These are phyloP conservation scores for Rhodinocichla rosea DNA, from an alignment of 2,113 vertebrate genomes.

Conservation along the genomic window DNA sequence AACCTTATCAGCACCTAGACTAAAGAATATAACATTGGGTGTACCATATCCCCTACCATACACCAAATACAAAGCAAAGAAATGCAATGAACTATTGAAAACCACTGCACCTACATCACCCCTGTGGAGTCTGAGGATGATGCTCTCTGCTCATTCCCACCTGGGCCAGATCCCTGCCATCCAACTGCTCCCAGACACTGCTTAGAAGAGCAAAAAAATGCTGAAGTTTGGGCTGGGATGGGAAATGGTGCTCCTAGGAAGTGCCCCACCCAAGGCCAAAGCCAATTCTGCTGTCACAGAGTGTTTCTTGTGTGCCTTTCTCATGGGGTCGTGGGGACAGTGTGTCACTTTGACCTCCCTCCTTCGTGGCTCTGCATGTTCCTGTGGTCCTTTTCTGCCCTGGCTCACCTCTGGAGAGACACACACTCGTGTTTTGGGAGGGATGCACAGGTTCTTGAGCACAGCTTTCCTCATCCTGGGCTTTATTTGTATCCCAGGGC, in stretches of 20 bases:
- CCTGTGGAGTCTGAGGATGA: not conserved
- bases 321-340: not conserved
- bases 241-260: not conserved
- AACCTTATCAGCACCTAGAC: not conserved
- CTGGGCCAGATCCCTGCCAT: too few species aligned
- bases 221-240: not conserved
- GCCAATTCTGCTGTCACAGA: not conserved
- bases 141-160: not conserved
- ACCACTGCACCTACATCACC: not conserved
- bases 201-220: not conserved
- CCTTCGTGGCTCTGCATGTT: not conserved
- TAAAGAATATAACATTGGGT: not conserved
- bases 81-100: not conserved
- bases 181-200: not conserved
- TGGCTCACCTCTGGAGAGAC: not conserved
- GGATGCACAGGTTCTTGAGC: not conserved
- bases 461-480: not conserved
- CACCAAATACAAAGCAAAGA: not conserved
- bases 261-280: not conserved
- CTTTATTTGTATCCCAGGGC: not conserved
- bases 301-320: not conserved
- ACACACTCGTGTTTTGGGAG: not conserved
- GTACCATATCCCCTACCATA: not conserved
- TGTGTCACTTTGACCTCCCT: not conserved
- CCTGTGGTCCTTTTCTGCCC: not conserved